phyloP scores from a whole-genome alignment of 2,888 invertebrate genomes.

The Pristionchus mayeri region DNA sequence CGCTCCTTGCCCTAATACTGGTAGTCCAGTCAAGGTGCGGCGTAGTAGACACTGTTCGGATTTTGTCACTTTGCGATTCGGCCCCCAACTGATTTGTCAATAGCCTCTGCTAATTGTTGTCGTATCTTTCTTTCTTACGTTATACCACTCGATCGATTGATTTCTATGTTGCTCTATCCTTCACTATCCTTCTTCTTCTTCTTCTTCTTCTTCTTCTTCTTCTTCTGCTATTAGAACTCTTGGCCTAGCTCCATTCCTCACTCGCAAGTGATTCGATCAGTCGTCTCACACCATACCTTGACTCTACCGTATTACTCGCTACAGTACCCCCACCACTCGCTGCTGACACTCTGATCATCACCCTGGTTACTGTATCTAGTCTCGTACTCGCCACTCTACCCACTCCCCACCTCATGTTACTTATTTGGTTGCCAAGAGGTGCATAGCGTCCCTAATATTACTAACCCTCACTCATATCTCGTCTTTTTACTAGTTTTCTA shows the following conservation, averaged over 20 bases:
- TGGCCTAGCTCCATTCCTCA: not conserved
- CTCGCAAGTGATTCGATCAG: not conserved
- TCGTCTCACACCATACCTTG: no score
- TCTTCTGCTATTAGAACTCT: not conserved
- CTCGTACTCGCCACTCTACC: not conserved
- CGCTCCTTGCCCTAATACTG: constrained; percentile 1
- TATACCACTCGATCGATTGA: not conserved
- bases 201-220: no score
- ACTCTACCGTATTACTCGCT: constrained; percentile 13
- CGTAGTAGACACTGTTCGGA: not conserved
- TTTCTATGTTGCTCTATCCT: constrained; percentile 29
- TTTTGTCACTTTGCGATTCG: not conserved
- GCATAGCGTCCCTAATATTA: not conserved
- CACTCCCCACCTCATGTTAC: constrained; percentile 37
- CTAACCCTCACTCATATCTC: constrained; percentile 39
- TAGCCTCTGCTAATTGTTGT: not conserved
- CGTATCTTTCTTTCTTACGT: not conserved
- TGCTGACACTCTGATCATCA: not conserved
- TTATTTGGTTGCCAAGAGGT: constrained; percentile 47
- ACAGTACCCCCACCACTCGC: constrained; percentile 29
- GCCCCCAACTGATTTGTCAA: not conserved
- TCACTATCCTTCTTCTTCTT: not conserved
- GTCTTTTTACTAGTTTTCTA: not conserved
- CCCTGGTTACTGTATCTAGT: constrained; percentile 20
- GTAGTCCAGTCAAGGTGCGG: not conserved